Evolutionary conservation across 1,140 invertebrate genomes (phyloP).

Genomic region (Anadara kagoshimensis): DNA sequence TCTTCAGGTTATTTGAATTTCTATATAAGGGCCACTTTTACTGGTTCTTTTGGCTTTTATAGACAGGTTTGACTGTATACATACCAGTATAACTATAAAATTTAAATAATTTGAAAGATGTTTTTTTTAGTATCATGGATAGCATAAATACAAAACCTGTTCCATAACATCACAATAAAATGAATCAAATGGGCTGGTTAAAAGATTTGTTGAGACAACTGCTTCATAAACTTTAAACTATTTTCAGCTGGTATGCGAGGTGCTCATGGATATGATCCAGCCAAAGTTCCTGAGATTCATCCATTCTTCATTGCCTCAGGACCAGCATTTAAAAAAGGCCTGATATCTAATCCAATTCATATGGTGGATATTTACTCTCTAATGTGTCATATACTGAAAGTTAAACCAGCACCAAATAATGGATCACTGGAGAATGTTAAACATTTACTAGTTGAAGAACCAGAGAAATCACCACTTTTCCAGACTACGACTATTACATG

Average conservation of each 20-base stretch:
- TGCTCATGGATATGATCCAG: conserved; percentile 56
- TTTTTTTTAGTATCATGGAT: too few relatives aligned
- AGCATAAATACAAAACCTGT: too few relatives aligned
- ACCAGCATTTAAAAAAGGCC: conserved; percentile 77
- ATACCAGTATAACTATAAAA: too few relatives aligned
- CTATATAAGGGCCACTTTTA: too few relatives aligned
- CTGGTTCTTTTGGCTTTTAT: too few relatives aligned
- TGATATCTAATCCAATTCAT: conserved; percentile 76
- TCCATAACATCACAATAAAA: too few relatives aligned
- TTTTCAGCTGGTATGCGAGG: conserved; percentile 10
- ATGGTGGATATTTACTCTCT: conserved; percentile 81
- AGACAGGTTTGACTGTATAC: too few relatives aligned
- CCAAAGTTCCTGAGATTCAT: conserved; percentile 75
- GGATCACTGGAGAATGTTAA: conserved; percentile 52
- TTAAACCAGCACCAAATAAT: conserved; percentile 55
- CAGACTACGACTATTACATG: neutral
- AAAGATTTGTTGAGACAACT: too few relatives aligned
- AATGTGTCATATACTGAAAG: conserved; percentile 78
- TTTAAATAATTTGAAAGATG: too few relatives aligned
- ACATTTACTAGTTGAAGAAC: conserved; percentile 26
- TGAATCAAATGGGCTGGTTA: too few relatives aligned
- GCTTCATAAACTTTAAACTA: too few relatives aligned
- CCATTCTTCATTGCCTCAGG: conserved; percentile 82
- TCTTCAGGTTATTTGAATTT: too few relatives aligned
- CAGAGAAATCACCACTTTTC: neutral